Evolutionary conservation across 2,888 invertebrate species (phyloP), one percentile per base, ranked within the genome.

Genomic region (Poecilus cupreus): DNA sequence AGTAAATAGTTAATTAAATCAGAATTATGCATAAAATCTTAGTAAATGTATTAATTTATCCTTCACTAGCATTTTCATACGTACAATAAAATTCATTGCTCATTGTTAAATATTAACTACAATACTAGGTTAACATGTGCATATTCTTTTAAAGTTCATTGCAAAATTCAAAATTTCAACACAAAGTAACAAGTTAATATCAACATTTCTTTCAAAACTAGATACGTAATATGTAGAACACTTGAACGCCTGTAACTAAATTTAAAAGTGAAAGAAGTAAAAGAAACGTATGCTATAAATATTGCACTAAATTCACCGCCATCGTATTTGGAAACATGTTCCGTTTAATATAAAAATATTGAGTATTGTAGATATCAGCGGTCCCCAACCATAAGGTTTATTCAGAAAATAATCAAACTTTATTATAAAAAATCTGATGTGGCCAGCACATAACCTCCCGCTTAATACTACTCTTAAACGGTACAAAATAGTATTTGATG

Each of bases 301-400:
- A 2, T 43, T 43, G 43, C 10, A 43, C 4, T 13, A n/a, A 43
- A 43, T 43, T 43, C n/a, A 43, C 11, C 13, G 51, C 11, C 8
- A 8, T 18, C 51, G 4, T 18, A 6, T 18, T 51, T 51, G 3
- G 51, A 51, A 51, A 51, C 51, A 51, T 18, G 51, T 51, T 18
- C 51, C 51, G 51, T 51, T 51, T 51, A 51, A 51, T 51, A 51
- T 18, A 51, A 16, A 51, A 43, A 43, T n/a, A 43, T 43, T 4
- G n/a, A 43, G 10, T 18, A 6, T 51, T 51, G 18, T 18, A 51
- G 51, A 11, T 5, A 8, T 11, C 43, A 11, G 3, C 5, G 13
- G 0, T n/a, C 1, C 3, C 3, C 13, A 43, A 43, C 3, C 3
- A 43, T 3, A 43, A n/a, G n/a, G n/a, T n/a, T n/a, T n/a, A n/a